Base-by-base conservation (phyloP, 2,888 invertebrate genomes). In the Caenorhabditis virilis region DNA sequence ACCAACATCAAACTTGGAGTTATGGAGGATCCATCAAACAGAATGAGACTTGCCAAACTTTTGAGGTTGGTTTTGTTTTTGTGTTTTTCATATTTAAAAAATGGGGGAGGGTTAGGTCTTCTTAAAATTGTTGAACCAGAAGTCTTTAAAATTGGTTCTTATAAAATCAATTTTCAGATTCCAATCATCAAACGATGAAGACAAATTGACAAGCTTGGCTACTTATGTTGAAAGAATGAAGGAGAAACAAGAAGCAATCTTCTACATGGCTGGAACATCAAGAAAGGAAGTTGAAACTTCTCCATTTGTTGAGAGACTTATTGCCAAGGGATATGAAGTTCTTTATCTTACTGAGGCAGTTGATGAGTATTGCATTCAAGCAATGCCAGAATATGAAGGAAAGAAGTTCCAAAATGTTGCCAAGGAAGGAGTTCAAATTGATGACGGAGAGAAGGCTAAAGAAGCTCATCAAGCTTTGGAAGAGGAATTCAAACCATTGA, bases 391-490 rank as follows among this genome's bases (percentile, higher is more conserved):
- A 86, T 98, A 92, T 86, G 97, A 98, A 82, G 93, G 94, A 53
- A 93, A 95, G 87, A 97, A 95, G 86, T 97, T 98, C 91, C 94
- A 94, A 86, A 99, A 99, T 85, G 93, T 95, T 52, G 98, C 98
- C 76, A 99, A 98, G 69, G 98, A 99, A 87, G 95, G 82, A 45
- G 65, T 82, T 13, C 78, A 74, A 51, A 70, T 82, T 43, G 80
- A 82, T 49, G 78, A 82, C 18, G 80, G 80, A 23, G 80, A 78
- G 49, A 78, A 82, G 69, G 75, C 78, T 6, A 91, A 91, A 85
- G 90, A 91, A 84, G 79, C 78, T 30, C 83, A 83, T 80, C 92
- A 93, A 83, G 88, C 88, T 56, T 84, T 91, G 63, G 90, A 90
- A 84, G 88, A 87, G 73, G 88, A 89, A 56, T 94, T 89, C 85